Percentiles rank a stretch among this genome's conserved stretches.
These are phyloP conservation scores for Clarias pachynema DNA, from an alignment of 2,797 vertebrate genomes.

Conservation along the genomic window DNA sequence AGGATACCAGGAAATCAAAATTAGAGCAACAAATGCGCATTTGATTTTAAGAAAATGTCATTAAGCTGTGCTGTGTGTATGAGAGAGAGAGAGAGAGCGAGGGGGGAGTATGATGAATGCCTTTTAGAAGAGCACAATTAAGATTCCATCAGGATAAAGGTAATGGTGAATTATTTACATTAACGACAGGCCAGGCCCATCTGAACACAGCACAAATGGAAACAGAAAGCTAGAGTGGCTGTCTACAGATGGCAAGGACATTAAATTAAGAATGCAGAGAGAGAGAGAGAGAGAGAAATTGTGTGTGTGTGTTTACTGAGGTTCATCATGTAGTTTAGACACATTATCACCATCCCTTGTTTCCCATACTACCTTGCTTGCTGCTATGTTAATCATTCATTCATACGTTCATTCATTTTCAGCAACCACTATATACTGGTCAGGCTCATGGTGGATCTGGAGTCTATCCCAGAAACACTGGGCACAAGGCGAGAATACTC, in stretches of 20 bases:
- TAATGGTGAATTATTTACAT: conserved; percentile 84
- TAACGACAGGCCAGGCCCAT: conserved; percentile 68
- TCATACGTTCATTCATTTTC: background rate
- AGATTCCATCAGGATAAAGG: conserved; percentile 85
- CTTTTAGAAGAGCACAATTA: conserved; percentile 74
- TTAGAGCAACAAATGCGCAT: conserved; percentile 64
- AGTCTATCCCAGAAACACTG: background rate
- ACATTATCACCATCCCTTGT: conserved; percentile 24
- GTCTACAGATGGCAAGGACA: conserved; percentile 44
- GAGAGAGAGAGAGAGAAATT: background rate
- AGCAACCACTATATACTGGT: background rate
- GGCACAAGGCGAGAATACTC: background rate
- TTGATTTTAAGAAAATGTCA: conserved; percentile 68
- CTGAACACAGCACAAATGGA: conserved; percentile 67
- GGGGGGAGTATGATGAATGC: conserved; percentile 74
- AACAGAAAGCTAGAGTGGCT: conserved; percentile 33
- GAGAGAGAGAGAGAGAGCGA: conserved; percentile 58
- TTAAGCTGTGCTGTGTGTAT: conserved; percentile 56
- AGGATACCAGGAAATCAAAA: conserved; percentile 67
- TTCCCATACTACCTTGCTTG: conserved; percentile 28
- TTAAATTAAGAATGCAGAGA: conserved; percentile 69
- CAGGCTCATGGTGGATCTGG: background rate
- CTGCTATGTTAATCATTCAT: background rate
- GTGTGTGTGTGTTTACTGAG: background rate
- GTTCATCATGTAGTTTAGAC: conserved; percentile 13